Base-by-base conservation (phyloP, 64 coral and sea anemone species). In the Pachyseris speciosa region DNA sequence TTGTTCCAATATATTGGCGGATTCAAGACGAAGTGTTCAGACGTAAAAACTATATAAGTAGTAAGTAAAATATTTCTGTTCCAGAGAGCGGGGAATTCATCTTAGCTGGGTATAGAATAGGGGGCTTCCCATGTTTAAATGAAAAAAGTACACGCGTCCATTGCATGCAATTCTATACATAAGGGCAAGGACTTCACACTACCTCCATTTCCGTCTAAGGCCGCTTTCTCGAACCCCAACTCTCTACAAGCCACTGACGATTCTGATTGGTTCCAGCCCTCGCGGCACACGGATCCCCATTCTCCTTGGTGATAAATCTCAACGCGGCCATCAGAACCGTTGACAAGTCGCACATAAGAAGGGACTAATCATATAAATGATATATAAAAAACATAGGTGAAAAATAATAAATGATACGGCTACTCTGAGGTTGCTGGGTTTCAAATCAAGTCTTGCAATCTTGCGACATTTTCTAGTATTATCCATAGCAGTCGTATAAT, bases 271-370 rank as follows among this genome's bases (percentile, higher is more conserved):
- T 45, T 84, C 89, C 89, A 91, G 7, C 80, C 67, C 17, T 74
- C 68, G 0, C 27, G 38, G 24, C 89, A 91, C 32, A 91, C 89
- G 22, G 41, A 66, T 7, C 80, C 67, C 89, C 89, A 91, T 25
- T 13, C 41, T 33, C 68, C 89, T 74, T 91, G 80, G 27, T 84
- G 52, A 42, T 91, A 91, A 12, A 91, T 44, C 19, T 72, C 59
- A 4, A 91, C 89, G 8, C 36, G 41, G 34, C 88, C 88, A 5
- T 19, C 32, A 4, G 11, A 37, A 25, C 41, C 31, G 28, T 29
- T 22, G 20, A n/a, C 10, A 0, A 91, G 78, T 41, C 79, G 89
- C 11, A 91, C 80, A 70, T 91, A 91, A 4, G 29, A 69, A 9
- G 89, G 89, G 1, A 13, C 88, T 91, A 37, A 47, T 7, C 11